Evolutionary conservation across 2,113 vertebrate species (phyloP), one percentile per base, ranked within the genome.

Genomic region (Anseranas semipalmata): DNA sequence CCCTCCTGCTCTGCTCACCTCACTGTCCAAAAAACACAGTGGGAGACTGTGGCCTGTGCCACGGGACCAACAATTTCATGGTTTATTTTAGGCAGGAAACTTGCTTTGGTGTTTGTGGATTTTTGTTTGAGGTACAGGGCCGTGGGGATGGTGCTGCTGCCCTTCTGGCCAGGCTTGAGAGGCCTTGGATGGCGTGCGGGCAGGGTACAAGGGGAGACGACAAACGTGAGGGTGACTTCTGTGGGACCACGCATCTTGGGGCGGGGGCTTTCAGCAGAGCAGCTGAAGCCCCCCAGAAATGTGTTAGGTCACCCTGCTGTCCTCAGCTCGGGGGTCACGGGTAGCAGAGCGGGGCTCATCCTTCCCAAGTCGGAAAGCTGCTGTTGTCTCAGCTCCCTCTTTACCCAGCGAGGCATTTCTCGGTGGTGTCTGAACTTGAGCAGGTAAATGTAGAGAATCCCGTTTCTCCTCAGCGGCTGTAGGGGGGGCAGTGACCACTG

Each of bases 291-390:
- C 45, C n/a, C 37, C 2, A 15, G n/a, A 22, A 1, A 2, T 7
- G 16, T 12, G 9, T 77, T 87, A 35, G 50, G n/a, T 85, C 9
- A 3, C 22, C 7, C n/a, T 72, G 58, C 46, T 89, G n/a, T 73
- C 39, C 58, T 4, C 5, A 62, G 48, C 7, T 56, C 59, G 37
- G 59, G 22, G n/a, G 18, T 19, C 63, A 16, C 18, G 6, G 6
- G 16, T 35, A 17, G n/a, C 12, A 10, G n/a, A 19, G 0, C 1
- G 8, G 10, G 10, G 6, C 28, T 76, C 0, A 0, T 6, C 48
- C 52, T 0, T 68, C 60, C 27, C 19, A 24, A 37, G 32, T 27
- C 27, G 46, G 76, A 65, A 65, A 73, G 72, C 68, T 95, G 30
- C 30, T 6, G 0, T 78, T 65, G n/a, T 37, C 37, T 55, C 18